A percentile compares a stretch with the other conserved stretches of the same genome.
Evolutionary conservation across 2,888 invertebrate species (phyloP).

Genomic region (Idaea biselata): DNA sequence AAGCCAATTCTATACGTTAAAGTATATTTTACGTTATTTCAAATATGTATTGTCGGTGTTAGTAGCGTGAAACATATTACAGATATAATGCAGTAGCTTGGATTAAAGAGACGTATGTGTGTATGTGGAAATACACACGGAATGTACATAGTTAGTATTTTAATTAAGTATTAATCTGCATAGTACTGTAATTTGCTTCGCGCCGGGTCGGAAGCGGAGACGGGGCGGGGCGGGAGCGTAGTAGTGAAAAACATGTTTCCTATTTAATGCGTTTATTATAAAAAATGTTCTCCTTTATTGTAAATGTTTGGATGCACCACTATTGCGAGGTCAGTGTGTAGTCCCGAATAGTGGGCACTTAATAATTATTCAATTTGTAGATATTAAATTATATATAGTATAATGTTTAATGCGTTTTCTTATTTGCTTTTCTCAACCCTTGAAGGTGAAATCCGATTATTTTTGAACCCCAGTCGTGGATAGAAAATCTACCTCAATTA

Average conservation of each 20-base stretch:
- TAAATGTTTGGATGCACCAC: constrained; percentile 72
- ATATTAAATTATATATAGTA: constrained; percentile 80
- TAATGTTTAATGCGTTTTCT: constrained; percentile 77
- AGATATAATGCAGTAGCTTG: constrained; percentile 46
- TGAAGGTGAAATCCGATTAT: constrained; percentile 64
- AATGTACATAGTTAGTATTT: constrained; percentile 73
- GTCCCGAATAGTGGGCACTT: constrained; percentile 72
- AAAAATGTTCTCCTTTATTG: constrained; percentile 78
- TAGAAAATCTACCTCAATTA: constrained; percentile 80
- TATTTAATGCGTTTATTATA: constrained; percentile 78
- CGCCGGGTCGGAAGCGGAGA: constrained; percentile 46
- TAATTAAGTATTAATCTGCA: constrained; percentile 68
- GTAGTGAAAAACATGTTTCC: constrained; percentile 71
- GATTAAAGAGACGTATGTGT: constrained; percentile 9
- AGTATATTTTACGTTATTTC: constrained; percentile 4
- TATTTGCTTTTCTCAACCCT: constrained; percentile 63
- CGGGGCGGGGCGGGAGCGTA: constrained; percentile 27
- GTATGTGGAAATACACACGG: constrained; percentile 21
- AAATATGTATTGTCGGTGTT: constrained; percentile 19
- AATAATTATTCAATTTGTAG: constrained; percentile 76
- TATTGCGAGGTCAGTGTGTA: constrained; percentile 57
- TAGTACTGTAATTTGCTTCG: constrained; percentile 72
- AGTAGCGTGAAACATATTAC: constrained; percentile 75
- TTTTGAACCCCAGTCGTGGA: constrained; percentile 63
- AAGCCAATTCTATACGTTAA: not conserved